A percentile compares a stretch with the other conserved stretches of the same genome.
Evolutionary conservation across 2,797 vertebrate species (phyloP).

Genomic region (Sebastes matsubarae): DNA sequence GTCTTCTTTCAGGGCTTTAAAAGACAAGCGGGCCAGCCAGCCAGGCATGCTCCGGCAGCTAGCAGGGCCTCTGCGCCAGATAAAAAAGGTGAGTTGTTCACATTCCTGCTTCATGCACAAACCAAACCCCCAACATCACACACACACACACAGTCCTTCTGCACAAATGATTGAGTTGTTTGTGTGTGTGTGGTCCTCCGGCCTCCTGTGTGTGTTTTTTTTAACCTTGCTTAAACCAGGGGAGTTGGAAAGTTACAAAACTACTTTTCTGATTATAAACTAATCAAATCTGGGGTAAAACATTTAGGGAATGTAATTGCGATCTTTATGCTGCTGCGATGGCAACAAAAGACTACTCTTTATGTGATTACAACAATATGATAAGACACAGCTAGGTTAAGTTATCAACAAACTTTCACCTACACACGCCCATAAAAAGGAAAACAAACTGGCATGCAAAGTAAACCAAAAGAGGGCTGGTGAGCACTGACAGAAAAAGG

Average conservation of each 20-base stretch:
- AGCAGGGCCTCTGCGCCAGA: conserved; percentile 72
- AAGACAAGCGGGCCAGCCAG: conserved; percentile 57
- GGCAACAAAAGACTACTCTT: not conserved
- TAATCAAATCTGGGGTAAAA: not conserved
- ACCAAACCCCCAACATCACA: conserved; percentile 77
- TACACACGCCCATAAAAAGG: conserved; percentile 18
- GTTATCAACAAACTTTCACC: conserved; percentile 21
- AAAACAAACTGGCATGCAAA: conserved; percentile 43
- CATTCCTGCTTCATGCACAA: conserved; percentile 86
- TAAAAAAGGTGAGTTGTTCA: conserved; percentile 82
- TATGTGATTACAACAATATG: not conserved
- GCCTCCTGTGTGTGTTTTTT: conserved; percentile 37
- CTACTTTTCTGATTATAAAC: not conserved
- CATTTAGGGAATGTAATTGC: not conserved
- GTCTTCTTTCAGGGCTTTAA: conserved; percentile 48
- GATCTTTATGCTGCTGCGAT: not conserved
- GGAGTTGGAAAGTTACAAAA: conserved; percentile 26
- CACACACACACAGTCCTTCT: conserved; percentile 39
- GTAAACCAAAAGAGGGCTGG: not conserved
- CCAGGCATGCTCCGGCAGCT: conserved; percentile 76
- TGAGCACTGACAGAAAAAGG: conserved; percentile 15
- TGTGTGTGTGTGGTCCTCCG: conserved; percentile 54
- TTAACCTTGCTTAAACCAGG: conserved; percentile 18
- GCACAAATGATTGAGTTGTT: conserved; percentile 57
- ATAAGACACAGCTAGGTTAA: not conserved